phyloP scores from a whole-genome alignment of 2,888 invertebrate species.

The Boloria euphrosyne region DNA sequence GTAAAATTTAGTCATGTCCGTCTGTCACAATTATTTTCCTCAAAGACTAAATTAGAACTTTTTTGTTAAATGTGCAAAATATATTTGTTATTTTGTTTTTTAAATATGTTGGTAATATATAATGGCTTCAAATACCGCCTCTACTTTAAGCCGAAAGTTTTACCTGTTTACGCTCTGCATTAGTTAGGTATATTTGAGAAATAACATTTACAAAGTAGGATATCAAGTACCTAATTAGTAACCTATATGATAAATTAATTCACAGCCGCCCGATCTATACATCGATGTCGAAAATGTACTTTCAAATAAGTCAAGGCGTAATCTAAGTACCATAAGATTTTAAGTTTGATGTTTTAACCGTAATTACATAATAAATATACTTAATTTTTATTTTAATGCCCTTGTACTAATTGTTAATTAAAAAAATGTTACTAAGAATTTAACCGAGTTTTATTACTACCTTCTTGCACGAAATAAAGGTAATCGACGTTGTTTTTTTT shows the following conservation, averaged over 20 bases:
- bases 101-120: too few species aligned
- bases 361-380: conserved; percentile 5
- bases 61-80: too few species aligned
- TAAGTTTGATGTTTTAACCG: conserved; percentile 20
- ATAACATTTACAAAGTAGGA: background rate
- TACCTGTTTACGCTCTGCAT: background rate
- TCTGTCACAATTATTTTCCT: too few species aligned
- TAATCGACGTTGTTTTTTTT: conserved; percentile 3
- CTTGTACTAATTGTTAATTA: conserved; percentile 29
- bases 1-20: too few species aligned
- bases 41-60: too few species aligned
- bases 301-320: conserved; percentile 32
- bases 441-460: conserved; percentile 19
- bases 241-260: conserved; percentile 29
- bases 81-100: background rate
- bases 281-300: conserved; percentile 42
- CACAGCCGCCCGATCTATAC: conserved; percentile 48
- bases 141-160: background rate
- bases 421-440: conserved; percentile 11
- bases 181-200: too few species aligned
- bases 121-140: too few species aligned
- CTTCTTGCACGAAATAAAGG: background rate
- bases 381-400: conserved; percentile 15
- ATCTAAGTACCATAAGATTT: conserved; percentile 7
- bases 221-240: conserved; percentile 1